Base-by-base conservation (phyloP, 2,797 vertebrate genomes). In the Cottoperca gobio region DNA sequence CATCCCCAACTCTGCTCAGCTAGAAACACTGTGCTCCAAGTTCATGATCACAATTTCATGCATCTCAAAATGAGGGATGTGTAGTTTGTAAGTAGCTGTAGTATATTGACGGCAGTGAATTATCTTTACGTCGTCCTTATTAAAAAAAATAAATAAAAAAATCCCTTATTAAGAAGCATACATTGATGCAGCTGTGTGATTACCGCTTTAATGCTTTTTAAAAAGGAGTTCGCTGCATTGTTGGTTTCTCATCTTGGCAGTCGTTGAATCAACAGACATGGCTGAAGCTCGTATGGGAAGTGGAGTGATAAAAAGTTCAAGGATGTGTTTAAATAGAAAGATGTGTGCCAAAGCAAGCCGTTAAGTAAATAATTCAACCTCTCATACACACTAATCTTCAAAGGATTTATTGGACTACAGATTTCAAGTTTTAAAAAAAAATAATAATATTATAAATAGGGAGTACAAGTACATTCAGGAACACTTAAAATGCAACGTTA, bases 41-140 rank as follows among this genome's bases (percentile, higher is more conserved):
- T 95, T 95, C 92, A 90, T 88, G 92, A 92, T 93, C 92, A 93
- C 90, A 81, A 94, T 95, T 95, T 95, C 93, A 94, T 90, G 94
- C 94, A 89, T 94, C 87, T 95, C 93, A 94, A 94, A 93, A 87
- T 89, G 91, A 92, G 86, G 57, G 87, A 92, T 82, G 57, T 89
- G 88, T 81, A 79, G 85, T 88, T 90, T 88, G 26, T 81, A 91
- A 91, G 90, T 73, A 84, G 92, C 83, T 52, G 85, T 43, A 49
- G 83, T 78, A 77, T 86, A 92, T 91, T 88, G 92, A 93, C 71
- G 84, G 5, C 82, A 80, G 80, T 83, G 87, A 94, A 93, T 93
- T 86, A 93, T 93, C 86, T 77, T 69, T 88, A 94, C 79, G 82
- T 75, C 40, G 48, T 81, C 62, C 76, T 79, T 78, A 74, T 83